These are phyloP conservation scores for Sinotaia quadrata DNA, from an alignment of 2,888 invertebrate genomes.

Conservation along the genomic window DNA sequence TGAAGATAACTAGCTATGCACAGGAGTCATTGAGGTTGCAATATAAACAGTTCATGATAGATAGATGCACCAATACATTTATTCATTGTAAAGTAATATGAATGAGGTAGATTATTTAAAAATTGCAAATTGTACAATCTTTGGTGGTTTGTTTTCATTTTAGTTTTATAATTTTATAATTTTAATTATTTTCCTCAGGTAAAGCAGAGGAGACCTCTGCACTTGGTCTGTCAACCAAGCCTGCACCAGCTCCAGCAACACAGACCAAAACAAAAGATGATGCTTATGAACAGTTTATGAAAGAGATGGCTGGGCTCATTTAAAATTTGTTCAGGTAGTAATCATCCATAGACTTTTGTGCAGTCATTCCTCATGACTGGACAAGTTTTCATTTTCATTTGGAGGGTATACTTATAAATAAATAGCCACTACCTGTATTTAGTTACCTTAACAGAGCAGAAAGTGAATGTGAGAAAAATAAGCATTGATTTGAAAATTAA, in stretches of 20 bases:
- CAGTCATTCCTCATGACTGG: not conserved
- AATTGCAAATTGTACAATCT: not conserved
- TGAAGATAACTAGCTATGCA: no score
- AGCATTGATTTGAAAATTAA: no score
- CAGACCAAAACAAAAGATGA: slow-evolving; percentile 87
- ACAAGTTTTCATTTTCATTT: no score
- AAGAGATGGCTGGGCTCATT: slow-evolving; percentile 95
- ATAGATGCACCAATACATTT: no score
- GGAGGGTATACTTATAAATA: no score
- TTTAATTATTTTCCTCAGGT: slow-evolving; percentile 37
- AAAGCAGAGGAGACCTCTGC: slow-evolving; percentile 58
- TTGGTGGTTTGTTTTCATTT: not conserved
- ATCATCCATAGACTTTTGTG: not conserved
- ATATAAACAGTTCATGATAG: no score
- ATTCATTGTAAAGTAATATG: no score
- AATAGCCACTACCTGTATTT: no score
- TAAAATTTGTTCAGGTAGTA: slow-evolving; percentile 70
- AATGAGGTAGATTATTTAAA: no score
- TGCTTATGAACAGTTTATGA: slow-evolving; percentile 98
- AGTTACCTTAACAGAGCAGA: no score
- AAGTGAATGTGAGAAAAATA: no score
- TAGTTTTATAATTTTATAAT: not conserved
- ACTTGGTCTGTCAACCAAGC: slow-evolving; percentile 43
- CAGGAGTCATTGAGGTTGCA: no score
- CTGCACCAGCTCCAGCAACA: slow-evolving; percentile 51